phyloP scores from a whole-genome alignment of 2,888 invertebrate genomes.

The Sepioteuthis lessoniana region DNA sequence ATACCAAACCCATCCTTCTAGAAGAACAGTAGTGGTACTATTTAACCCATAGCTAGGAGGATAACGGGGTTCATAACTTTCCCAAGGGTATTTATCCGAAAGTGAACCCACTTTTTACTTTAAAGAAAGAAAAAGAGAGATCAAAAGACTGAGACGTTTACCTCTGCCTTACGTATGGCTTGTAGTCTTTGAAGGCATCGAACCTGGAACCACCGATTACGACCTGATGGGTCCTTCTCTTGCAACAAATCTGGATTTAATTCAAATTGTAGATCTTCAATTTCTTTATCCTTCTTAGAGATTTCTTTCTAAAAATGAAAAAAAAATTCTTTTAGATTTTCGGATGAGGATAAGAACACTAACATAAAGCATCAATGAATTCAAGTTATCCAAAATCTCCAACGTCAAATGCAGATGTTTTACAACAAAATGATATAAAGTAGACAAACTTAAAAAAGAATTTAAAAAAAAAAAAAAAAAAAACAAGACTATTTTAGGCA shows the following conservation, averaged over 20 bases:
- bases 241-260: constrained; percentile 41
- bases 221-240: constrained; percentile 10
- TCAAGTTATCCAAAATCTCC: not conserved
- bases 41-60: no score
- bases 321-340: not conserved
- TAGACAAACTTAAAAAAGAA: no score
- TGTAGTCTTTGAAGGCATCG: constrained; percentile 45
- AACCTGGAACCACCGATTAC: constrained; percentile 38
- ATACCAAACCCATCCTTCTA: no score
- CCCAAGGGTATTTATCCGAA: no score
- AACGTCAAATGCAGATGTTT: not conserved
- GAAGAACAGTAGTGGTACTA: no score
- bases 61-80: no score
- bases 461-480: no score
- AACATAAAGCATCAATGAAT: no score
- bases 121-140: not conserved
- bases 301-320: constrained; percentile 35
- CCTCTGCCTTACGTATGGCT: not conserved
- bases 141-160: not conserved
- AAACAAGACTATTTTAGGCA: no score
- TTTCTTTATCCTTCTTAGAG: constrained; percentile 38
- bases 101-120: no score
- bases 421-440: not conserved
- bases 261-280: constrained; percentile 44
- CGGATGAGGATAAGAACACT: not conserved